Percentiles rank a stretch among this genome's conserved stretches.
phyloP scores from a whole-genome alignment of 2,797 vertebrate species.

The Valencia hispanica region DNA sequence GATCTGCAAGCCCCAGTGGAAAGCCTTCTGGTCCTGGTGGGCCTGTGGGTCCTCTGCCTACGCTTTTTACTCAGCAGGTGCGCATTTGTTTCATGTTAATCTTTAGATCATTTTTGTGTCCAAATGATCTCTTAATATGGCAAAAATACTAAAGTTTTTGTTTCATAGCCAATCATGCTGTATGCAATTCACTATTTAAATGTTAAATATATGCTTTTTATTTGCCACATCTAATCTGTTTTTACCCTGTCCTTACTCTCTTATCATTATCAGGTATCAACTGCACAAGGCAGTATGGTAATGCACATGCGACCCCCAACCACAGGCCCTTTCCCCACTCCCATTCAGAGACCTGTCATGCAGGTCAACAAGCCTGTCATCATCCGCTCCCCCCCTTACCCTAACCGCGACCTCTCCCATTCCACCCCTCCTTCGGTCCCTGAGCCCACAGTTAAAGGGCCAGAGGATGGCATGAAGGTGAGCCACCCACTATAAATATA shows the following conservation, averaged over 20 bases:
- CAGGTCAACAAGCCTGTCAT: constrained; percentile 85
- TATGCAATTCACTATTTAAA: neutral
- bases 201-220: constrained; percentile 44
- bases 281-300: constrained; percentile 84
- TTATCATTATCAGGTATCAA: constrained; percentile 67
- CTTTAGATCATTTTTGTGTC: neutral
- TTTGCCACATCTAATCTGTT: neutral
- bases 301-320: constrained; percentile 87
- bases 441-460: constrained; percentile 77
- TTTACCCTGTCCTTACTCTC: neutral
- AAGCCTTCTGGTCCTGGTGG: constrained; percentile 88
- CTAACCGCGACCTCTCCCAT: constrained; percentile 78
- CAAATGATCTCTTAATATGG: neutral
- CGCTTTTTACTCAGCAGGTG: constrained; percentile 97
- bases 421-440: constrained; percentile 77
- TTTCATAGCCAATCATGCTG: constrained; percentile 13
- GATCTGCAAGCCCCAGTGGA: constrained; percentile 96
- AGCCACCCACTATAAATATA: constrained; percentile 87
- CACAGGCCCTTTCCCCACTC: constrained; percentile 84
- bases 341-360: constrained; percentile 87
- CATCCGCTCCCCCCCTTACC: constrained; percentile 83
- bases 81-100: neutral
- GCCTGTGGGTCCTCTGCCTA: constrained; percentile 88
- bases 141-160: neutral
- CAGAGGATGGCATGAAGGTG: constrained; percentile 88